Conservation (phyloP, 2,113 vertebrate genomes). For the Aegithalos caudatus region DNA sequence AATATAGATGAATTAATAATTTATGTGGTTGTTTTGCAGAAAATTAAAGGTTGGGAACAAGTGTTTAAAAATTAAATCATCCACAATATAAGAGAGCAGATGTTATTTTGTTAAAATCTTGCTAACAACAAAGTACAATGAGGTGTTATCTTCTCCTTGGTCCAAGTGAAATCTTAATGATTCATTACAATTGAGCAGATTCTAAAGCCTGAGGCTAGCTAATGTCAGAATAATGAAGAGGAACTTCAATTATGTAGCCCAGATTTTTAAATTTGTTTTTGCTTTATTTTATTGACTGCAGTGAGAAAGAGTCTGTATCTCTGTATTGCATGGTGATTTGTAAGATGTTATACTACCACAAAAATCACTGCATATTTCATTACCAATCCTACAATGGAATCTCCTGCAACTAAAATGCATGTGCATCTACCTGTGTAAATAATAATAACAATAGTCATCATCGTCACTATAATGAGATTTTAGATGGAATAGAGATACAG, state of each 20-base stretch:
- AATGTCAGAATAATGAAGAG: conserved; percentile 52
- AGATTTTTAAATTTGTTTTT: conserved; percentile 14
- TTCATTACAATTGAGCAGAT: conserved; percentile 60
- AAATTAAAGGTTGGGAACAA: conserved; percentile 81
- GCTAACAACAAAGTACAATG: conserved; percentile 59
- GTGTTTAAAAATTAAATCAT: conserved; percentile 84
- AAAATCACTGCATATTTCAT: neutral
- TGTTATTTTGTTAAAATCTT: conserved; percentile 76
- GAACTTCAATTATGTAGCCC: conserved; percentile 35
- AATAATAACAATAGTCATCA: neutral
- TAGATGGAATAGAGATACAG: neutral
- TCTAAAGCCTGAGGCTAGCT: conserved; percentile 50
- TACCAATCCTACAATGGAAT: neutral
- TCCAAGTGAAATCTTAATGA: conserved; percentile 64
- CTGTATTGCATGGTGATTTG: neutral
- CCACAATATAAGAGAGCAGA: conserved; percentile 67
- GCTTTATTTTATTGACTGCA: conserved; percentile 9
- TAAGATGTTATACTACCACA: neutral
- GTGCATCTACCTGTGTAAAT: neutral
- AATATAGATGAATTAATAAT: conserved; percentile 80
- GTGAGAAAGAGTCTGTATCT: neutral
- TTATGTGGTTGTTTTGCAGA: conserved; percentile 78
- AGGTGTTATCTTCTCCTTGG: conserved; percentile 45
- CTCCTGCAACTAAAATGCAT: neutral
- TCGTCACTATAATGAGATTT: neutral